Conservation (phyloP, 1,140 invertebrate genomes). For the Portunus trituberculatus region DNA sequence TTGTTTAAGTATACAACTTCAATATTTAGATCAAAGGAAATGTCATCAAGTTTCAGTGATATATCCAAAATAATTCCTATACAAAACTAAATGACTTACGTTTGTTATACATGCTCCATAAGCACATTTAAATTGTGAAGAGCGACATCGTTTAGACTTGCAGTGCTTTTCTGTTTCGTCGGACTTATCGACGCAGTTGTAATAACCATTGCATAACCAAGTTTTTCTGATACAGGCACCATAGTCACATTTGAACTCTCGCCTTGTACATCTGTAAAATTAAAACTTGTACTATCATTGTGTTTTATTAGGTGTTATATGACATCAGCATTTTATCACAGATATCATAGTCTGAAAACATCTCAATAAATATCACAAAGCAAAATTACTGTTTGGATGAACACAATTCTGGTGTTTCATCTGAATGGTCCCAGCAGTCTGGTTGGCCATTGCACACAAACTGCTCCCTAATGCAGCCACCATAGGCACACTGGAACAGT, state of each 20-base stretch:
- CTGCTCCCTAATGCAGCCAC: slow-evolving; percentile 37
- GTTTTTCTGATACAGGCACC: slow-evolving; percentile 96
- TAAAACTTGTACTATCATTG: not conserved
- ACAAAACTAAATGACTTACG: not conserved
- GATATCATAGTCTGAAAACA: not conserved
- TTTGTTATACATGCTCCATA: slow-evolving; percentile 50
- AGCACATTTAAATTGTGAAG: slow-evolving; percentile 34
- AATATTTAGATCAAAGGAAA: no score
- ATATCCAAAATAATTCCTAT: no score
- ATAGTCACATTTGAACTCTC: slow-evolving; percentile 93
- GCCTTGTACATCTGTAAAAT: slow-evolving; percentile 43
- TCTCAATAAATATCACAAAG: not conserved
- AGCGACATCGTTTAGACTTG: not conserved
- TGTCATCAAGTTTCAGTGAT: no score
- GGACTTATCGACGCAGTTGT: slow-evolving; percentile 95
- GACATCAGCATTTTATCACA: not conserved
- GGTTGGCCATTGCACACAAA: slow-evolving; percentile 53
- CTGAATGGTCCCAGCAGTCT: slow-evolving; percentile 63
- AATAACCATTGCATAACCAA: slow-evolving; percentile 97
- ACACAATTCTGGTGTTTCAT: slow-evolving; percentile 33
- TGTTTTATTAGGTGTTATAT: slow-evolving; percentile 6
- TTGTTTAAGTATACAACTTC: no score
- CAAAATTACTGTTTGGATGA: not conserved
- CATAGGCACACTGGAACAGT: slow-evolving; percentile 61
- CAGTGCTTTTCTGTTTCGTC: slow-evolving; percentile 88